Conservation (phyloP, 2,888 invertebrate genomes). For the Phania funesta region DNA sequence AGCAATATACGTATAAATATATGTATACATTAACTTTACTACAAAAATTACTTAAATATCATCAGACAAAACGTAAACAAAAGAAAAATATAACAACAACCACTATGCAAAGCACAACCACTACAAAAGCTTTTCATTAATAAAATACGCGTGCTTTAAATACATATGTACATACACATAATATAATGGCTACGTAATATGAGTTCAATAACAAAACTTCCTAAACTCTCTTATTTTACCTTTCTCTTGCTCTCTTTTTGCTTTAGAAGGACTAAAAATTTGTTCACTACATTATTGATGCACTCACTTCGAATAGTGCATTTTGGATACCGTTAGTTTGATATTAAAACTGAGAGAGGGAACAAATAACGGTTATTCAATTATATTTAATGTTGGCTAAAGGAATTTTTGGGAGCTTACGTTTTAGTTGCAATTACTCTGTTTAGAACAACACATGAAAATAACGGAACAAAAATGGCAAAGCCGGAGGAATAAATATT, state of each 20-base stretch:
- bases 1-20: neutral
- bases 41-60: slow-evolving; percentile 35
- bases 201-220: neutral
- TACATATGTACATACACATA: no score
- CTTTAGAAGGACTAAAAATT: slow-evolving; percentile 3
- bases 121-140: slow-evolving; percentile 39
- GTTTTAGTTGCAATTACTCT: slow-evolving; percentile 77
- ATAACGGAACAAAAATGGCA: slow-evolving; percentile 65
- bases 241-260: neutral
- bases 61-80: slow-evolving; percentile 41
- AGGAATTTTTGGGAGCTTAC: slow-evolving; percentile 35
- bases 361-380: slow-evolving; percentile 44
- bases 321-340: neutral
- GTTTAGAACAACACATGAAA: slow-evolving; percentile 74
- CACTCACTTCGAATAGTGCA: slow-evolving; percentile 31
- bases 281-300: slow-evolving; percentile 5
- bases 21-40: slow-evolving; percentile 12
- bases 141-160: slow-evolving; percentile 47
- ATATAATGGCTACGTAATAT: neutral
- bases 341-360: slow-evolving; percentile 28
- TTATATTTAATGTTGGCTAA: slow-evolving; percentile 34
- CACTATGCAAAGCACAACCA: slow-evolving; percentile 1
- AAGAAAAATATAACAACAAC: neutral
- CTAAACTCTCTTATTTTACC: neutral
- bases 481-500: slow-evolving; percentile 27